Conservation (phyloP, 1,140 invertebrate species). For the Tetragnatha versicolor region DNA sequence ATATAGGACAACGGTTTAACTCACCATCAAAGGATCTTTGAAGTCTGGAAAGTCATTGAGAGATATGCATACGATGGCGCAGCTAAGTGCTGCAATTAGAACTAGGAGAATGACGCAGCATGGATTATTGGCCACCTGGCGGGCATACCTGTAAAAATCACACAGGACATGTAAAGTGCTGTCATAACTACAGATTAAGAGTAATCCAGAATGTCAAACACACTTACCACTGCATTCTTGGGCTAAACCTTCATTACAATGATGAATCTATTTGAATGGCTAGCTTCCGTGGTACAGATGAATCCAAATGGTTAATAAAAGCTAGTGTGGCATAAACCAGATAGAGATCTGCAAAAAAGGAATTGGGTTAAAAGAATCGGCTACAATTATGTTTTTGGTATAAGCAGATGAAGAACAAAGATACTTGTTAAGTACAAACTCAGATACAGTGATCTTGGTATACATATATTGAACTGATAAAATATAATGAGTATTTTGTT, state of each 20-base stretch:
- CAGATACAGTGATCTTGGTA: too few species aligned
- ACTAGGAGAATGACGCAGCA: slow-evolving; percentile 75
- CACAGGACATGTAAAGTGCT: slow-evolving; percentile 1
- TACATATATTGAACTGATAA: too few species aligned
- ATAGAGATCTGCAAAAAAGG: too few species aligned
- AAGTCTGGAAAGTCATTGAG: slow-evolving; percentile 77
- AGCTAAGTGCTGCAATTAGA: slow-evolving; percentile 73
- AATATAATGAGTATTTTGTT: too few species aligned
- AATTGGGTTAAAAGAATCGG: too few species aligned
- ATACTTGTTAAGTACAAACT: too few species aligned
- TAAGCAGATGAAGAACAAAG: too few species aligned
- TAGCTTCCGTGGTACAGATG: too few species aligned
- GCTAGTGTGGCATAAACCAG: too few species aligned
- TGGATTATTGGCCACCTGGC: slow-evolving; percentile 77
- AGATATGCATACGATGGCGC: slow-evolving; percentile 75
- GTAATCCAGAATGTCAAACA: background rate
- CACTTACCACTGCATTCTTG: slow-evolving; percentile 39
- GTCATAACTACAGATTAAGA: slow-evolving; percentile 56
- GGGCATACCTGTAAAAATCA: slow-evolving; percentile 67
- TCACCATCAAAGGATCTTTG: slow-evolving; percentile 75
- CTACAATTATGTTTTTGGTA: too few species aligned
- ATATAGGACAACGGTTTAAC: slow-evolving; percentile 61
- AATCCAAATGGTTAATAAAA: too few species aligned
- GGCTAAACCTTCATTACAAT: slow-evolving; percentile 14
- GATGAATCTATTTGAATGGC: background rate